Evolutionary conservation across 2,113 vertebrate genomes (phyloP).

Genomic region (Saccopteryx leptura): DNA sequence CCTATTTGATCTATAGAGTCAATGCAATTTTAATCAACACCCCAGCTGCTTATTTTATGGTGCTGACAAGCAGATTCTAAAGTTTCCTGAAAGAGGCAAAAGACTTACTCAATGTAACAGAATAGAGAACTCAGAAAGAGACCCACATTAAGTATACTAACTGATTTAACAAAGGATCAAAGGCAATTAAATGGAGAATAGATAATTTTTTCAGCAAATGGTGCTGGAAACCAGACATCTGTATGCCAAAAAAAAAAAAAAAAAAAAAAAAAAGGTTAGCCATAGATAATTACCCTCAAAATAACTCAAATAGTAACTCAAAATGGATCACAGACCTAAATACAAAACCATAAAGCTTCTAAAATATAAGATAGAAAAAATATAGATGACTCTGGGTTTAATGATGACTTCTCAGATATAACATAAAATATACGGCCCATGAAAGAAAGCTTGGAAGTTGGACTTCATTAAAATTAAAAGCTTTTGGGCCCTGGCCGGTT

Average conservation of each 20-base stretch:
- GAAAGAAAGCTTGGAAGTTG: neutral
- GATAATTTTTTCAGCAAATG: neutral
- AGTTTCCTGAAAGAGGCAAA: neutral
- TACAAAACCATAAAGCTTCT: neutral
- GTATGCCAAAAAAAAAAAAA: neutral
- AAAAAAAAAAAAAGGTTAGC: neutral
- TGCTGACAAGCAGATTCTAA: neutral
- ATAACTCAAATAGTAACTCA: constrained; percentile 14
- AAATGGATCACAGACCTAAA: neutral
- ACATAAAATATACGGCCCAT: neutral
- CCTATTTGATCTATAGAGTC: neutral
- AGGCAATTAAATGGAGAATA: neutral
- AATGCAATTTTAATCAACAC: neutral
- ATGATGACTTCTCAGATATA: neutral
- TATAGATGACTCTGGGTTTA: neutral
- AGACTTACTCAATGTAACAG: neutral
- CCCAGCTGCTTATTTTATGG: neutral
- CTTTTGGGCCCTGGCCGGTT: neutral
- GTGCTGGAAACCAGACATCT: neutral
- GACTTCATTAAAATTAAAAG: constrained; percentile 8
- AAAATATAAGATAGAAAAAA: neutral
- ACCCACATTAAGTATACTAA: neutral
- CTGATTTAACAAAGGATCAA: constrained; percentile 15
- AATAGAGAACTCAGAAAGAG: neutral
- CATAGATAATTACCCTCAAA: neutral